phyloP scores from a whole-genome alignment of 1,140 invertebrate species.

The Zaprionus vittiger region DNA sequence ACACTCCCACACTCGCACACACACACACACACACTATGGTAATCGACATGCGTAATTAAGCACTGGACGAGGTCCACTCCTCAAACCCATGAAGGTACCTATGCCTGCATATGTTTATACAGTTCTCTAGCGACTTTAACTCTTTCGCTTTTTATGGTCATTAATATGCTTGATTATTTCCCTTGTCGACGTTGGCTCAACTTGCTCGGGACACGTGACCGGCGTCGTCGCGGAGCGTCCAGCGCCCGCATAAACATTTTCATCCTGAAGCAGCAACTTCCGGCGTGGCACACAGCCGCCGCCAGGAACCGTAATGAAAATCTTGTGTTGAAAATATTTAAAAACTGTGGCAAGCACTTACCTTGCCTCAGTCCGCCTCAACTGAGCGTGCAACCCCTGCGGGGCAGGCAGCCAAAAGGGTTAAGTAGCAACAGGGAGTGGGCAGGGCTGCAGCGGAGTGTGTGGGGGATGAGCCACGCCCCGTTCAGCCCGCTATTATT shows the following conservation, averaged over 20 bases:
- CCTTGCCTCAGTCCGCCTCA: conserved; percentile 41
- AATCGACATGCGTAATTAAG: conserved; percentile 72
- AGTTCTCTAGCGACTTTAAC: conserved; percentile 60
- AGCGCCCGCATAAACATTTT: conserved; percentile 81
- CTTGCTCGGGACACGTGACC: conserved; percentile 63
- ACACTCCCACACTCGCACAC: conserved; percentile 9
- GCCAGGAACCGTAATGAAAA: conserved; percentile 62
- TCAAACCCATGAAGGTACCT: conserved; percentile 22
- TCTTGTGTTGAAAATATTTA: conserved; percentile 65
- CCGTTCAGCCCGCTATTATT: conserved; percentile 54
- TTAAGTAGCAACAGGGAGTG: conserved; percentile 68
- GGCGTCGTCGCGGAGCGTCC: conserved; percentile 45
- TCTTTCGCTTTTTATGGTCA: conserved; percentile 80
- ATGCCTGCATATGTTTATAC: conserved; percentile 3
- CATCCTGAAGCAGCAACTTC: conserved; percentile 81
- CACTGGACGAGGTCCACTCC: conserved; percentile 51
- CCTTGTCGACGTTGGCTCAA: conserved; percentile 57
- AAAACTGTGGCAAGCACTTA: conserved; percentile 66
- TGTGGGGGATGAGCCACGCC: conserved; percentile 66
- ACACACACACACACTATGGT: conserved; percentile 4
- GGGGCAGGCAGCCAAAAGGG: conserved; percentile 54
- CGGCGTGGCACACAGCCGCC: conserved; percentile 49
- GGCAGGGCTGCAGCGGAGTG: background rate
- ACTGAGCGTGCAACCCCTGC: conserved; percentile 48
- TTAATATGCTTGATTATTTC: conserved; percentile 83